Evolutionary conservation across 1,140 invertebrate species (phyloP), one percentile per base, ranked within the genome.

Genomic region (Hycleus cichorii): DNA sequence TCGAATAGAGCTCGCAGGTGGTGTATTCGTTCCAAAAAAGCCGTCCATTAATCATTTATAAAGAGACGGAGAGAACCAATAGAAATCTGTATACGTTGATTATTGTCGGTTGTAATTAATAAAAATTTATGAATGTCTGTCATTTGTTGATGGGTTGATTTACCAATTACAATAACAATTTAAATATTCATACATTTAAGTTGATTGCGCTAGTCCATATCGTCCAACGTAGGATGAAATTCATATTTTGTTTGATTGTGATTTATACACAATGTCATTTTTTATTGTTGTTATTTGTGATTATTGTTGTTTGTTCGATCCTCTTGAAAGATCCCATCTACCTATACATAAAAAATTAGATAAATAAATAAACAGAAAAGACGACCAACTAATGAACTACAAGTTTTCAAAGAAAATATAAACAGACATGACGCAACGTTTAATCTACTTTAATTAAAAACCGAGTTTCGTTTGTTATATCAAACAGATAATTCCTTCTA

Each of bases 181-280:
- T 61, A 47, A 51, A 57, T 48, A 46, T 57, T 47, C 45, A 40
- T 60, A 48, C 47, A 52, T 60, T 52, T 57, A 32, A 43, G n/a
- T 11, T 38, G 6, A 32, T 32, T 32, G 32, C 7, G 32, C 1
- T 7, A 4, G 32, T 32, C 7, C 32, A 32, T 32, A 60, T 61
- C 43, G 45, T 39, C 59, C 56, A 63, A 58, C 32, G 51, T 55
- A 63, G 64, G 61, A 65, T 65, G 64, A 65, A 65, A 65, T 63
- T 63, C 61, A 60, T 57, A 63, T 65, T 65, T 65, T 32, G 61
- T 60, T 57, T 66, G 62, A 66, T 66, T 66, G 62, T 66, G 64
- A 66, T 66, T 66, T 66, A 66, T 66, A 57, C 46, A 47, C 11
- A 32, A 12, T 43, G 26, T 38, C 46, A 53, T 53, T 53, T 32